Evolutionary conservation across 2,113 vertebrate genomes (phyloP).

Genomic region (Naja naja): DNA sequence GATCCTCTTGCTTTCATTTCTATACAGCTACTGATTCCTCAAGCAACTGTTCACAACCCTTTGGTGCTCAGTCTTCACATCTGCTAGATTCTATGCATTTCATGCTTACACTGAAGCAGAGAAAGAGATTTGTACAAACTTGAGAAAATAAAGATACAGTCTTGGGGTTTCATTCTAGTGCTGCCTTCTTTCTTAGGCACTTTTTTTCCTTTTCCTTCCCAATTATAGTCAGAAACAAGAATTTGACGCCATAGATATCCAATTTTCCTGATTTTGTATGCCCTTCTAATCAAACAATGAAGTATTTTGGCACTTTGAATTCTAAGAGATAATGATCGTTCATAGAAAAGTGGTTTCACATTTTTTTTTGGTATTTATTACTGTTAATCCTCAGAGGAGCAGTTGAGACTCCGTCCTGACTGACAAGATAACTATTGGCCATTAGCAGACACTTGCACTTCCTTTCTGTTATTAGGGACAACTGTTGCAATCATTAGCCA

Average conservation of each 20-base stretch:
- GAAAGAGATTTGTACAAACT: neutral
- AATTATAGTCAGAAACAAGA: neutral
- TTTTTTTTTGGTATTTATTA: neutral
- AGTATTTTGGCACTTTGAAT: neutral
- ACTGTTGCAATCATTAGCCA: neutral
- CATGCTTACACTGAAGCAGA: neutral
- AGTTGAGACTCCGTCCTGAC: neutral
- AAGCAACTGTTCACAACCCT: neutral
- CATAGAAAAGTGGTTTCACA: neutral
- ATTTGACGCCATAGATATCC: neutral
- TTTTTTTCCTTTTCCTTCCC: neutral
- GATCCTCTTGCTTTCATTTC: neutral
- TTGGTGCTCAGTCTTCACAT: neutral
- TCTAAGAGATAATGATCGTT: neutral
- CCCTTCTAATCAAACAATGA: neutral
- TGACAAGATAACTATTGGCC: neutral
- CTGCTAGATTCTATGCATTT: neutral
- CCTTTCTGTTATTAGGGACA: neutral
- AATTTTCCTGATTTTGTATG: neutral
- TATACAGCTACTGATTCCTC: neutral
- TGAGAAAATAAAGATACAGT: neutral
- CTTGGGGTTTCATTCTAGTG: neutral
- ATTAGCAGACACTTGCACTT: neutral
- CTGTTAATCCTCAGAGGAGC: neutral
- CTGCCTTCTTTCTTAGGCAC: neutral